phyloP scores from a whole-genome alignment of 1,140 invertebrate species.

The Pseudachorutes palmiensis region DNA sequence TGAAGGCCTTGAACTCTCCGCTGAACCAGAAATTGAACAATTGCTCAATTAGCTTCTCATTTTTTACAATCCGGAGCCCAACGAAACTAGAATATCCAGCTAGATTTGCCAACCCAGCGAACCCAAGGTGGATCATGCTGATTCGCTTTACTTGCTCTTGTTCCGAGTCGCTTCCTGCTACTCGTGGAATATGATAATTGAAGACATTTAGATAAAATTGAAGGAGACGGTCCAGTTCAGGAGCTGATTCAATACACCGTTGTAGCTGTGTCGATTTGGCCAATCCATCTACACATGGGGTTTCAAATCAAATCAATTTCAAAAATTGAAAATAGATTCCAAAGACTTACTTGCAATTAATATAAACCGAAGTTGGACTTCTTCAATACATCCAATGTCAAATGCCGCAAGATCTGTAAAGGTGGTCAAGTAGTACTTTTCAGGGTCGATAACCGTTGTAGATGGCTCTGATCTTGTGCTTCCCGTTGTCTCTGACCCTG shows the following conservation, averaged over 20 bases:
- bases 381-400: background rate
- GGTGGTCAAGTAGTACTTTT: background rate
- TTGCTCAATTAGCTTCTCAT: background rate
- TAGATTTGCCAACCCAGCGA: slow-evolving; percentile 6
- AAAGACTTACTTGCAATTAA: background rate
- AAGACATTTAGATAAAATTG: background rate
- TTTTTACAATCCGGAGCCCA: background rate
- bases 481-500: no score
- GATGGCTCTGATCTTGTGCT: no score
- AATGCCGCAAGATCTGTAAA: background rate
- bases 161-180: background rate
- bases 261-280: background rate
- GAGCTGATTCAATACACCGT: background rate
- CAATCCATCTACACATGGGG: background rate
- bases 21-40: background rate
- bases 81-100: background rate
- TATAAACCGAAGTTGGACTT: background rate
- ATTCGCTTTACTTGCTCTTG: background rate
- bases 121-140: background rate
- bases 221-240: background rate
- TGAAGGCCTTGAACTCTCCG: background rate
- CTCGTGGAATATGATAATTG: background rate
- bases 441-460: background rate
- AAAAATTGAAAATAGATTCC: background rate
- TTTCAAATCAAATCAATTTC: no score